Percentiles rank a stretch among this genome's conserved stretches.
These are phyloP conservation scores for Baronia brevicornis DNA, from an alignment of 2,888 invertebrate genomes.

Conservation along the genomic window DNA sequence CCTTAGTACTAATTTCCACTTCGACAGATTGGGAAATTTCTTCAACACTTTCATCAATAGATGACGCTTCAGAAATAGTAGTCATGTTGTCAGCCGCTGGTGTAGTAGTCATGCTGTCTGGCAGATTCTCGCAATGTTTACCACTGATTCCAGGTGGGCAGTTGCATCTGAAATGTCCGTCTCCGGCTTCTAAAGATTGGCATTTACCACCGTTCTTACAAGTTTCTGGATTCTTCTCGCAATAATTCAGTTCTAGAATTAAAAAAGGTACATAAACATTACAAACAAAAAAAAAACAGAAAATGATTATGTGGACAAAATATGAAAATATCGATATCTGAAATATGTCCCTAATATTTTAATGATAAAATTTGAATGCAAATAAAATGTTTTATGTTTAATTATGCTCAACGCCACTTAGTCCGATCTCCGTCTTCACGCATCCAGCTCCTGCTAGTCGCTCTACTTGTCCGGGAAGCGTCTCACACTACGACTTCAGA, in stretches of 20 bases:
- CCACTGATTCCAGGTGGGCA: slow-evolving; percentile 86
- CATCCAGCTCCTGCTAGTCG: no score
- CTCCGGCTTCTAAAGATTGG: slow-evolving; percentile 83
- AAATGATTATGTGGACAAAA: no score
- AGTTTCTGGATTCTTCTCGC: slow-evolving; percentile 82
- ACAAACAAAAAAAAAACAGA: not conserved
- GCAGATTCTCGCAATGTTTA: slow-evolving; percentile 81
- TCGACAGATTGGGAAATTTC: slow-evolving; percentile 18
- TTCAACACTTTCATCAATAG: slow-evolving; percentile 11
- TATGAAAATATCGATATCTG: no score
- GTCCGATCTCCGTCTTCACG: no score
- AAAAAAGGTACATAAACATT: not conserved
- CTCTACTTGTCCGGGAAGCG: no score
- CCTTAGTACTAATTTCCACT: slow-evolving; percentile 19
- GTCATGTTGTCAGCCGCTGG: slow-evolving; percentile 27
- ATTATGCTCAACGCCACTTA: no score
- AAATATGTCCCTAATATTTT: no score
- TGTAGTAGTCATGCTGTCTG: slow-evolving; percentile 38
- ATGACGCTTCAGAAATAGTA: slow-evolving; percentile 15
- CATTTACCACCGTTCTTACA: slow-evolving; percentile 91
- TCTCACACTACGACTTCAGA: no score
- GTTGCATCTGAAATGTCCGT: slow-evolving; percentile 84
- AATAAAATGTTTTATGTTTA: no score
- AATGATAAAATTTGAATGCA: no score
- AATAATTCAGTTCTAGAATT: slow-evolving; percentile 84